Conservation (phyloP, 2,888 invertebrate genomes). For the Orthosia gracilis region DNA sequence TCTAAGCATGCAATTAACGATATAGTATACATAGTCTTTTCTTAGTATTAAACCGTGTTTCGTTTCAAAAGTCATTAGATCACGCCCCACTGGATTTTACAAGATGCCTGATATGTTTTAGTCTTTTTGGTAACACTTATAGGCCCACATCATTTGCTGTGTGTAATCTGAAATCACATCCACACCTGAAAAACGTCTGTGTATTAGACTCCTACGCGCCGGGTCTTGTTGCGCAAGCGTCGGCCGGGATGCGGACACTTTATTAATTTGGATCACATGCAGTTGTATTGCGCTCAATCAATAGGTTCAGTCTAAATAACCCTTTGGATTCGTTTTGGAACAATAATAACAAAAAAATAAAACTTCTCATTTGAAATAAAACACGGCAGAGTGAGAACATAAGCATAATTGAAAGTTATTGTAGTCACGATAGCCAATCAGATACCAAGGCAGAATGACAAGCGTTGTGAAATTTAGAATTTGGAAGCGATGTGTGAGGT, state of each 20-base stretch:
- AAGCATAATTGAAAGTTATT: conserved; percentile 60
- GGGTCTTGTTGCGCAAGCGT: conserved; percentile 1
- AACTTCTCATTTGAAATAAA: conserved; percentile 61
- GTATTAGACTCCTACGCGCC: conserved; percentile 49
- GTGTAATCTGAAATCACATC: conserved; percentile 62
- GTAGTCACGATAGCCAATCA: conserved; percentile 66
- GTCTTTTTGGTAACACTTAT: conserved; percentile 63
- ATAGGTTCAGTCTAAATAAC: conserved; percentile 25
- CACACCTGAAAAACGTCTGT: conserved; percentile 62
- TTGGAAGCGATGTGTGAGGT: conserved; percentile 60
- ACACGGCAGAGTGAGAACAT: conserved; percentile 59
- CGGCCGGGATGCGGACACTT: conserved; percentile 29
- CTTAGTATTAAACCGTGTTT: conserved; percentile 63
- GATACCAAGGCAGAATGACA: conserved; percentile 64
- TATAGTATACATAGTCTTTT: conserved; percentile 59
- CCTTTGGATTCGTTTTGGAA: conserved; percentile 31
- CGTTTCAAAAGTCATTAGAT: conserved; percentile 62
- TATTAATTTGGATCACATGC: conserved; percentile 39
- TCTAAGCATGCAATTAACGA: conserved; percentile 71
- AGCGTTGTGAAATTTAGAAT: conserved; percentile 67
- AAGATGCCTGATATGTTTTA: conserved; percentile 59
- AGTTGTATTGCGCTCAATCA: conserved; percentile 36
- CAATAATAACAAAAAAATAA: conserved; percentile 39
- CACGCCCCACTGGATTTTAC: conserved; percentile 55
- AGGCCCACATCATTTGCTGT: conserved; percentile 63